phyloP scores from a whole-genome alignment of 2,113 vertebrate species.

The Eublepharis macularius region DNA sequence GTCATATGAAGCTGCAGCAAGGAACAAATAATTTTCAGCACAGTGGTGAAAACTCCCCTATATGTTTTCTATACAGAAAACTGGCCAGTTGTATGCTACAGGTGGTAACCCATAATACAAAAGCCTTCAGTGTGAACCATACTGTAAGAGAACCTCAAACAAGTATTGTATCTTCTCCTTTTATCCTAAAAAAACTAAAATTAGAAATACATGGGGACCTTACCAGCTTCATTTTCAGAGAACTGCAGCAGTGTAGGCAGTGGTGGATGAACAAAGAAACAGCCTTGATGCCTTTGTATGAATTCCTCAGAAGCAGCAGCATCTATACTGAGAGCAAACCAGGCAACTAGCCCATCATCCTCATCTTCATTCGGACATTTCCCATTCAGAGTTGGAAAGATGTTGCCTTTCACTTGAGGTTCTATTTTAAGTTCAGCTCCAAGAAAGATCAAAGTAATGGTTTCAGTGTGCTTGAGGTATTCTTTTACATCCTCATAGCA shows the following conservation, averaged over 20 bases:
- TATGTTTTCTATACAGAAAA: background rate
- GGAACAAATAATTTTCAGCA: background rate
- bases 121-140: background rate
- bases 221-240: conserved; percentile 90
- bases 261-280: conserved; percentile 81
- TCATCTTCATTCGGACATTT: conserved; percentile 40
- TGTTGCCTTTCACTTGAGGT: conserved; percentile 55
- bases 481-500: conserved; percentile 72
- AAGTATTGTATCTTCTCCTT: background rate
- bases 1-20: background rate
- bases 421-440: conserved; percentile 91
- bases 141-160: background rate
- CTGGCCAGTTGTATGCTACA: background rate
- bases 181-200: background rate
- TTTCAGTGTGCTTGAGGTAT: conserved; percentile 71
- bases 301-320: conserved; percentile 74
- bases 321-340: conserved; percentile 87
- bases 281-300: conserved; percentile 70
- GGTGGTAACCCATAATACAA: background rate
- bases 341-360: conserved; percentile 79
- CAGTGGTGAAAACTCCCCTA: too few species aligned
- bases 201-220: conserved; percentile 51
- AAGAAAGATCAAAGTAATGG: conserved; percentile 82
- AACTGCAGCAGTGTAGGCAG: conserved; percentile 86
- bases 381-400: background rate